Percentiles rank a stretch among this genome's conserved stretches.
Evolutionary conservation across 2,888 invertebrate species (phyloP).

Genomic region (Tanypteryx hageni): DNA sequence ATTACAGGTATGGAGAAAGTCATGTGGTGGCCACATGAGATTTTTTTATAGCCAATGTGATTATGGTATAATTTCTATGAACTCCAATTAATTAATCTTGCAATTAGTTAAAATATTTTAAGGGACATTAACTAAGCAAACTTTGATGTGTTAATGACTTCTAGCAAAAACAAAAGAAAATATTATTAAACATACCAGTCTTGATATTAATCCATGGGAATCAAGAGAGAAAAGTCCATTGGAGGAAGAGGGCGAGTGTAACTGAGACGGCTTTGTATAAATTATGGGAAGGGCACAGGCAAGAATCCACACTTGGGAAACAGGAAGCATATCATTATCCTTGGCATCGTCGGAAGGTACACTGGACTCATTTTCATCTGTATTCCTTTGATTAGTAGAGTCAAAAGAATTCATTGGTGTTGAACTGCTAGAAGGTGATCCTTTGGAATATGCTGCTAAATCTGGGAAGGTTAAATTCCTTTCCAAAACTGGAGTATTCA

Average conservation of each 20-base stretch:
- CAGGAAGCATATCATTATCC: constrained; percentile 74
- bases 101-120: too few relatives aligned
- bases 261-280: constrained; percentile 76
- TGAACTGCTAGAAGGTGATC: background rate
- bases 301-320: constrained; percentile 84
- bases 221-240: constrained; percentile 71
- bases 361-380: background rate
- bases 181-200: constrained; percentile 72
- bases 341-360: background rate
- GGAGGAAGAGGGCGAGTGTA: constrained; percentile 66
- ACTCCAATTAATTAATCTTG: too few relatives aligned
- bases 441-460: constrained; percentile 25
- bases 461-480: constrained; percentile 66
- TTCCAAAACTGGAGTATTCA: constrained; percentile 86
- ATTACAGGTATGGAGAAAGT: too few relatives aligned
- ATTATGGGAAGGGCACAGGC: constrained; percentile 81
- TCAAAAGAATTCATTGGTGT: background rate
- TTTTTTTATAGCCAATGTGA: too few relatives aligned
- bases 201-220: constrained; percentile 78
- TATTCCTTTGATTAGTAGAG: background rate
- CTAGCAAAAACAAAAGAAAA: constrained; percentile 14
- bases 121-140: background rate
- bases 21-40: too few relatives aligned
- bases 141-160: background rate
- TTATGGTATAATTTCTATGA: too few relatives aligned